Evolutionary conservation across 2,888 invertebrate species (phyloP), one percentile per base, ranked within the genome.

Genomic region (Rhimphoctona megacephalus): DNA sequence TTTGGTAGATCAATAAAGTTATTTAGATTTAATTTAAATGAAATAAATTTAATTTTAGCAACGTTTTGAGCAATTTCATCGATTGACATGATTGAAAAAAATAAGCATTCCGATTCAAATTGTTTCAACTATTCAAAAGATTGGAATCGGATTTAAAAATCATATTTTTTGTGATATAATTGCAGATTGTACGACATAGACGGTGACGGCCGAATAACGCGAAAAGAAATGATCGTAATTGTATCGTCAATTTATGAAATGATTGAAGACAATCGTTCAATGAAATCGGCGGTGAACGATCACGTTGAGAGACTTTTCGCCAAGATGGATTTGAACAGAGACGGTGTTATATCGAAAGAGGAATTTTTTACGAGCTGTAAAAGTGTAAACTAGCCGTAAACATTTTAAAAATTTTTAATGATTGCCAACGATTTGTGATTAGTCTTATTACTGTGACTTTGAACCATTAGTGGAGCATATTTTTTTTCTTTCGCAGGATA

Each of bases 201-300:
- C 82, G 92, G 92, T 0, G 93, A 94, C 57, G 93, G 93, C 66
- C 90, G 90, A 43, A 93, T 94, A 82, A 92, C 93, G n/a, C 93
- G 90, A 66, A 88, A 88, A 54, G 93, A 93, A 83, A 92, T 94
- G 93, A 83, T 89, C 54, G 78, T 88, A 5, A 91, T 91, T 70
- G 81, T 93, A 67, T 90, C 93, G 7, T 92, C 93, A 33, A 92
- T 92, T 88, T 93, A 93, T 52, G 93, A 93, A 82, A 93, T 94
- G 91, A 89, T 93, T 8, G 89, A 90, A 33, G 89, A 85, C 66
- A 88, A 87, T 4, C 91, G 91, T 8, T 89, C 84, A 9, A 82
- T 91, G 52, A 91, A 90, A 69, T 83, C 87, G 43, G 89, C 90
- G 43, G 87, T 92, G 25, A 89, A 91, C 73, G 89, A 88, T 14